Conservation (phyloP, 2,888 invertebrate genomes). For the Steinernema carpocapsae region DNA sequence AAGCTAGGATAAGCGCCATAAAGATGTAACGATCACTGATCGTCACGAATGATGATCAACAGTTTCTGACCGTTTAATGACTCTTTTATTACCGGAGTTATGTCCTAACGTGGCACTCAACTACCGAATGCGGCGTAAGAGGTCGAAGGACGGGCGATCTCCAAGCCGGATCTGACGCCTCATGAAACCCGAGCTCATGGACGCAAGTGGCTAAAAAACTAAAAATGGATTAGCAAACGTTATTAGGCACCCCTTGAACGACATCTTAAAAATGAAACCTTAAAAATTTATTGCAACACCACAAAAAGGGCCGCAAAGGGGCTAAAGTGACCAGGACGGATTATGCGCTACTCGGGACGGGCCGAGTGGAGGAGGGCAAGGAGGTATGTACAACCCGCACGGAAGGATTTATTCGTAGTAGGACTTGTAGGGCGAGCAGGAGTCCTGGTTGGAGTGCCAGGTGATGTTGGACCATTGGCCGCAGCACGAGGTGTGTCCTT, state of each 20-base stretch:
- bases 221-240: no score
- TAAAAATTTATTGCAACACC: no score
- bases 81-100: slow-evolving; percentile 19
- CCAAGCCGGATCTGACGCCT: no score
- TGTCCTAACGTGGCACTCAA: no score
- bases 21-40: not conserved
- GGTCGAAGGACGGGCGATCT: no score
- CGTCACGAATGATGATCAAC: not conserved
- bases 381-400: not conserved
- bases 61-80: slow-evolving; percentile 19
- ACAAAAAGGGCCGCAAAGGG: not conserved
- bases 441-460: not conserved
- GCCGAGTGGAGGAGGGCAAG: not conserved
- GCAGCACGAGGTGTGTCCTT: slow-evolving; percentile 56
- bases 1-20: no score
- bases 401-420: slow-evolving; percentile 6
- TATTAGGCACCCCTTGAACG: no score
- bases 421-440: slow-evolving; percentile 17
- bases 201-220: no score
- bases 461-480: slow-evolving; percentile 54
- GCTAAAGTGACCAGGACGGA: not conserved
- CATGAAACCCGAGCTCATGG: no score
- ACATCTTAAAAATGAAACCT: no score
- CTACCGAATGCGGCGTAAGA: no score
- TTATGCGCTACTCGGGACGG: not conserved